Conservation (phyloP, 2,797 vertebrate species). For the Karalla daura region DNA sequence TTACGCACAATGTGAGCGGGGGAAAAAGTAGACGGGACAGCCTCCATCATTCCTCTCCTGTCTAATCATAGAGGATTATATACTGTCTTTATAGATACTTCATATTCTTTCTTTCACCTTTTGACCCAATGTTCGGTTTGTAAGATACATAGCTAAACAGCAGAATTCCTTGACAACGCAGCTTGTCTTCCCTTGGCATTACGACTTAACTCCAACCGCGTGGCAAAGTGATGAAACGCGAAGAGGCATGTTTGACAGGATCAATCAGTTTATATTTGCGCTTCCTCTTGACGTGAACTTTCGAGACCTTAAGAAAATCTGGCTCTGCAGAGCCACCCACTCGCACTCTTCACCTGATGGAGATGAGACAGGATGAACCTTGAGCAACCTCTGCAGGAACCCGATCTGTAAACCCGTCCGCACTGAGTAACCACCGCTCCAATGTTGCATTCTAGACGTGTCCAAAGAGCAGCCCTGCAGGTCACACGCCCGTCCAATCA, state of each 20-base stretch:
- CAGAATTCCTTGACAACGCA: background rate
- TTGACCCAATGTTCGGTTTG: too few species aligned
- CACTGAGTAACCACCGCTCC: background rate
- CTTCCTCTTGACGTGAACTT: slow-evolving; percentile 11
- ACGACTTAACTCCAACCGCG: background rate
- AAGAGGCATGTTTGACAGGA: background rate
- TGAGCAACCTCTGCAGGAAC: background rate
- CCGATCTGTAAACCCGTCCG: background rate
- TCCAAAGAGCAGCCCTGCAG: background rate
- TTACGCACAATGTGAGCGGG: too few species aligned
- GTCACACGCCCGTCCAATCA: background rate
- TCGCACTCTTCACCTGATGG: background rate
- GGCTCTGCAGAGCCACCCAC: background rate
- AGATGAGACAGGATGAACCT: background rate
- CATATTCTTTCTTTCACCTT: too few species aligned
- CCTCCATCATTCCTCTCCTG: too few species aligned
- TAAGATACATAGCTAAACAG: too few species aligned
- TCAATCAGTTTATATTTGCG: slow-evolving; percentile 15
- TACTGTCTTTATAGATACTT: too few species aligned
- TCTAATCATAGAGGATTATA: too few species aligned
- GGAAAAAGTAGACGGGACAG: too few species aligned
- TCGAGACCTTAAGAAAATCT: slow-evolving; percentile 1
- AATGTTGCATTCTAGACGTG: background rate
- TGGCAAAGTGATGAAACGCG: background rate
- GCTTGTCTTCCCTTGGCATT: background rate